These are phyloP conservation scores for Nothocercus nigrocapillus DNA, from an alignment of 2,113 vertebrate species.

Conservation along the genomic window DNA sequence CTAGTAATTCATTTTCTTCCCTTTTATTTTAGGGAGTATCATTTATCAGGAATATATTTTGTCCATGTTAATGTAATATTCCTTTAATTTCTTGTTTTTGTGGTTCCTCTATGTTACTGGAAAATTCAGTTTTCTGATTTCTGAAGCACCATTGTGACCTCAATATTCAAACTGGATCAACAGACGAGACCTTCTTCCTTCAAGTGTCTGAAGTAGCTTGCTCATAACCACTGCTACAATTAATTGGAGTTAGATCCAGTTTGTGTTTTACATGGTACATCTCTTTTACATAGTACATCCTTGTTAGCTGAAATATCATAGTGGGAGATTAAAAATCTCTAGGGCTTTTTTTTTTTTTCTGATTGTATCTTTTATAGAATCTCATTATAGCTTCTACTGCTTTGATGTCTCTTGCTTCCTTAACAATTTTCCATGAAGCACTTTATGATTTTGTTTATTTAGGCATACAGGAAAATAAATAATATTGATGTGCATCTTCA, in stretches of 20 bases:
- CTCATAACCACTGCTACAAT: neutral
- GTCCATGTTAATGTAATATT: neutral
- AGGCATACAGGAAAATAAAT: neutral
- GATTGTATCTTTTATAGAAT: neutral
- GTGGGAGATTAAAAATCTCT: rapidly evolving
- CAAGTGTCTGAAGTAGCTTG: neutral
- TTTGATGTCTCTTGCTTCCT: neutral
- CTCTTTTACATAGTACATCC: neutral
- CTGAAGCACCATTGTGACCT: neutral
- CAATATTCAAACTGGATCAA: neutral
- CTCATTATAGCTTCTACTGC: neutral
- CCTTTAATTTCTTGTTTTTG: neutral
- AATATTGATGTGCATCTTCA: neutral
- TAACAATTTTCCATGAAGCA: neutral
- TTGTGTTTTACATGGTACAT: neutral
- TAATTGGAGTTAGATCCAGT: neutral
- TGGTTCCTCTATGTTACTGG: neutral
- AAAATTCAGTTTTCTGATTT: neutral
- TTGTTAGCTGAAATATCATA: neutral
- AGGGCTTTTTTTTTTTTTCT: neutral
- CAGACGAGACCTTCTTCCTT: neutral
- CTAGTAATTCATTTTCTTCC: neutral
- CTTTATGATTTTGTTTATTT: neutral
- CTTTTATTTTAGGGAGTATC: neutral
- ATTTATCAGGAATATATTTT: neutral